Evolutionary conservation across 2,797 vertebrate species (phyloP), one percentile per base, ranked within the genome.

Genomic region (Tokudaia muenninki): DNA sequence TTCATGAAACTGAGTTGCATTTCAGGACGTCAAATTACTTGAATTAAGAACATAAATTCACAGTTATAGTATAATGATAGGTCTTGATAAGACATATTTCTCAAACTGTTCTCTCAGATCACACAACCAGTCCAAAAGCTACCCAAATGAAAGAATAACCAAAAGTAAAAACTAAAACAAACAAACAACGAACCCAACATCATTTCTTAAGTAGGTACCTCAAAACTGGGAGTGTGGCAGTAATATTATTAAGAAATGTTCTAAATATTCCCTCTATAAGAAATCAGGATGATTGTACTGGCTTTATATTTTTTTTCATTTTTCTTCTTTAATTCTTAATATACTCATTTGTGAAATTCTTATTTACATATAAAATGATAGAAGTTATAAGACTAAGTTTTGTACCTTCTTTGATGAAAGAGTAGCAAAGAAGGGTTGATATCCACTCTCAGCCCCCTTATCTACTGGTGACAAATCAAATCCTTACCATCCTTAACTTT

Each of bases 61-160:
- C 0, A 80, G 3, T 65, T 81, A 75, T 24, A 61, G 37, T 22
- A 31, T 50, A 87, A 44, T 72, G 16, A 2, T 24, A 65, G 3
- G 37, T 61, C 34, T 63, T 83, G 44, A 44, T 72, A 24, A 81
- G 9, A 75, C 37, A 0, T 79, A 31, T 67, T 94, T 94, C 37
- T 77, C 59, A 79, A 88, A 57, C 3, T 82, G 1, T 83, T 10
- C 0, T 87, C 65, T 92, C 47, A 8, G 1, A 63, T 21, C 5
- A 13, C 1, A 55, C 86, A n/a, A 63, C 7, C 84, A 67, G 10
- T 0, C 29, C 87, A 55, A 26, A 72, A 10, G 12, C 89, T 87
- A 70, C 65, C 52, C 89, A 93, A 95, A 82, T 34, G 34, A 79
- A 52, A 34, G 44, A 78, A 78, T 78, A 31, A 61, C 37, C 70